A percentile compares a stretch with the other conserved stretches of the same genome.
phyloP scores from a whole-genome alignment of 2,797 vertebrate species.

The Neopelma chrysocephalum region DNA sequence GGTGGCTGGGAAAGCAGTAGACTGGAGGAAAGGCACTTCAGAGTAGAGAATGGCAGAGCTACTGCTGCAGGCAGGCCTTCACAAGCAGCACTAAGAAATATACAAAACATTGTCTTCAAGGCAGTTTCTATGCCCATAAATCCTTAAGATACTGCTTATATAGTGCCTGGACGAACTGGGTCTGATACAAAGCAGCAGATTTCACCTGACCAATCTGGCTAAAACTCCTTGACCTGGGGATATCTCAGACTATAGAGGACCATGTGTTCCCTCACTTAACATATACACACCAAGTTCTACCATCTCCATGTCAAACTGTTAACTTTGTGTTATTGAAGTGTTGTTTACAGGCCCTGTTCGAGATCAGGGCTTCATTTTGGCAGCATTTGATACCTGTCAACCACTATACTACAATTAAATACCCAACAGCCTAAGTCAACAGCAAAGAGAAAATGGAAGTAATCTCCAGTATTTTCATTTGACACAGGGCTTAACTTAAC shows the following conservation, averaged over 20 bases:
- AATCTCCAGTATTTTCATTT: background rate
- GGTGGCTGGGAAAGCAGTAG: background rate
- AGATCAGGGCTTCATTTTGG: background rate
- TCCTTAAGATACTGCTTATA: background rate
- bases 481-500: background rate
- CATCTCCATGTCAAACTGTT: background rate
- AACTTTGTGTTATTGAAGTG: background rate
- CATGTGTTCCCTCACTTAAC: background rate
- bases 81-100: background rate
- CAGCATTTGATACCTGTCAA: background rate
- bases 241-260: background rate
- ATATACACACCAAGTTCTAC: background rate
- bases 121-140: background rate
- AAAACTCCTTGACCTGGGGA: background rate
- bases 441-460: background rate
- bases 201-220: background rate
- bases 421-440: background rate
- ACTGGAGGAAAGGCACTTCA: background rate
- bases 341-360: background rate
- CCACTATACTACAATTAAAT: background rate
- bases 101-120: background rate
- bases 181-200: background rate
- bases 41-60: background rate
- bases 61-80: background rate
- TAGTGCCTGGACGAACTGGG: background rate